Base-by-base conservation (phyloP, 2,113 vertebrate species). In the cat (Felis catus) region DNA sequence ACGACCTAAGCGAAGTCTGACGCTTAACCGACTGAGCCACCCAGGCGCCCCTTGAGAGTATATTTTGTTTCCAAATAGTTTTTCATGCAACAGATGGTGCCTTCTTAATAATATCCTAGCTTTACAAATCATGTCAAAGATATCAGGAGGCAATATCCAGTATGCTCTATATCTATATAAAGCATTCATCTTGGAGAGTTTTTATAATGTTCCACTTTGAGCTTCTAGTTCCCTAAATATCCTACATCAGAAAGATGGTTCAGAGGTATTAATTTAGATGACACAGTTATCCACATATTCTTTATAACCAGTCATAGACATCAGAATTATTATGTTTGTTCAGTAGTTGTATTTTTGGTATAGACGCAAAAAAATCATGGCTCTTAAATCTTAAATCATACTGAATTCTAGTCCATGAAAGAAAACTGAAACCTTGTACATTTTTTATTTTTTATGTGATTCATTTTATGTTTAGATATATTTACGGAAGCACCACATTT, bases 61-160 rank as follows among this genome's bases (percentile, higher is more conserved):
- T 16, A 89, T 85, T 89, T 93, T 93, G 18, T 88, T 53, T 65
- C 18, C 53, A 95, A 65, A 91, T 76, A 66, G 4, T 31, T 82
- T 94, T 90, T 80, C 36, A 51, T 36, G 29, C 33, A 80, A 70
- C 70, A 94, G 84, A 94, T 91, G 71, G 71, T 48, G 3, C 58
- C 12, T 78, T 91, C 16, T 87, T 93, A 53, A 8, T 27, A 95
- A 74, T 58, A 68, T 9, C 4, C 0, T 51, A 48, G 12, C 21
- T 85, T 93, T 96, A 95, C 18, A 81, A 94, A 91, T 21, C 9
- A 81, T 53, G 87, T 84, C 31, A 96, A 86, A 94, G 65, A n/a
- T 70, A 61, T 53, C 16, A 39, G 31, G 31, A 95, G 7, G 58
- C 36, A 55, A 63, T 55, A 61, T 61, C 13, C 19, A 87, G 3